phyloP scores from a whole-genome alignment of 2,888 invertebrate genomes.

The Lithophane semibrunnea region DNA sequence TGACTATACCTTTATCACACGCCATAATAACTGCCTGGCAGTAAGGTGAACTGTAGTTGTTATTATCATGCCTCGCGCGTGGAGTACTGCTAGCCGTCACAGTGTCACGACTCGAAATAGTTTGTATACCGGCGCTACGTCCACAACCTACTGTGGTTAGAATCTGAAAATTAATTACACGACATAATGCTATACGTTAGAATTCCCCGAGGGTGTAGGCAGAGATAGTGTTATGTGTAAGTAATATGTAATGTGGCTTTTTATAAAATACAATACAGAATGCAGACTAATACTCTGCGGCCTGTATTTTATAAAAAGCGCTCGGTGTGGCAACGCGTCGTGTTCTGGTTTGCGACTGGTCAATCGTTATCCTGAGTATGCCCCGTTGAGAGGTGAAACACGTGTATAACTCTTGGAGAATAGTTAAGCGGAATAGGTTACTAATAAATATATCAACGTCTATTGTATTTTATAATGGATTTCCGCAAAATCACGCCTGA shows the following conservation, averaged over 20 bases:
- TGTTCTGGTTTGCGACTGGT: too few species aligned
- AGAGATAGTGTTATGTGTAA: not conserved
- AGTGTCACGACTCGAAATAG: constrained; percentile 72
- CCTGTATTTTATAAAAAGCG: too few species aligned
- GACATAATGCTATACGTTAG: not conserved
- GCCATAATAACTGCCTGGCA: constrained; percentile 75
- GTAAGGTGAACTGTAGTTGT: constrained; percentile 60
- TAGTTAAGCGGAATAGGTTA: too few species aligned
- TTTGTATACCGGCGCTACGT: constrained; percentile 76
- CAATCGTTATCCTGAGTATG: too few species aligned
- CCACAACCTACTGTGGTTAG: constrained; percentile 76
- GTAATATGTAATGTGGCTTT: not conserved
- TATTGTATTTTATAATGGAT: too few species aligned
- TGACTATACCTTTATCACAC: constrained; percentile 71
- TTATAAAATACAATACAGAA: too few species aligned
- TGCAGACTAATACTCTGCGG: too few species aligned
- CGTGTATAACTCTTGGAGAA: too few species aligned
- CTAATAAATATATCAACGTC: too few species aligned
- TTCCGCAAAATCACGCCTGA: too few species aligned
- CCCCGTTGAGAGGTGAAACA: too few species aligned
- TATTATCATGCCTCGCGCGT: constrained; percentile 65
- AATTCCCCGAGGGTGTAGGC: not conserved
- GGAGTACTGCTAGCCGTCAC: constrained; percentile 80
- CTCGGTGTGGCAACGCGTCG: too few species aligned
- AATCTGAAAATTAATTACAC: constrained; percentile 70